phyloP scores from a whole-genome alignment of 2,113 vertebrate species.

The Cyprinodon tularosa region DNA sequence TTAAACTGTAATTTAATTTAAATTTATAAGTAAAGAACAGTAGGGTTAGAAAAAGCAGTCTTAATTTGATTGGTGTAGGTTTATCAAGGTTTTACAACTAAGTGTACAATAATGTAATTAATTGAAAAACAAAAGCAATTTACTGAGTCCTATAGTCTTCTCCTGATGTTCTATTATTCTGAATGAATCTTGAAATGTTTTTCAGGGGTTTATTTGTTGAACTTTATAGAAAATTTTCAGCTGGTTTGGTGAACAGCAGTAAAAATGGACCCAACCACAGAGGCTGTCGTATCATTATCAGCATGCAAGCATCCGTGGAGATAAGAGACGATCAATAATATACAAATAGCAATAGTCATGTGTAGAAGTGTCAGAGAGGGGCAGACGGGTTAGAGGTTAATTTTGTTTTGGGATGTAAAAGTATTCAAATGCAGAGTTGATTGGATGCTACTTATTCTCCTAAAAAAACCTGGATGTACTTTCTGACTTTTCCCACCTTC shows the following conservation, averaged over 20 bases:
- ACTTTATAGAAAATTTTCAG: neutral
- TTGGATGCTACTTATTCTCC: conserved; percentile 7
- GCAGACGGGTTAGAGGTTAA: conserved; percentile 14
- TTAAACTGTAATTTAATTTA: no score
- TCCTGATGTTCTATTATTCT: no score
- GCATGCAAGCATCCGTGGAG: neutral
- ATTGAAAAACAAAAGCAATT: no score
- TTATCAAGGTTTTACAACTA: no score
- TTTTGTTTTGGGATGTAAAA: conserved; percentile 18
- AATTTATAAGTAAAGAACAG: no score
- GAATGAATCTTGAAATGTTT: neutral
- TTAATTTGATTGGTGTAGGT: no score
- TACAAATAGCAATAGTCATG: neutral
- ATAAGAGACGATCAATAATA: neutral
- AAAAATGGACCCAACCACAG: neutral
- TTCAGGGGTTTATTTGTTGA: neutral
- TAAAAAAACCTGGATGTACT: conserved; percentile 47
- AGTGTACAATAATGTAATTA: no score
- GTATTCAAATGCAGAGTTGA: conserved; percentile 3
- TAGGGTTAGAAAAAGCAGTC: no score
- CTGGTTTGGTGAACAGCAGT: neutral
- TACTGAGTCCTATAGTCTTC: no score
- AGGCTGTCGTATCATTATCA: neutral
- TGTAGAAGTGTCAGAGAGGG: conserved; percentile 8
- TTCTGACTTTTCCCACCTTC: conserved; percentile 28